Conservation (phyloP, 2,797 vertebrate genomes). For the Leptoclinus maculatus region DNA sequence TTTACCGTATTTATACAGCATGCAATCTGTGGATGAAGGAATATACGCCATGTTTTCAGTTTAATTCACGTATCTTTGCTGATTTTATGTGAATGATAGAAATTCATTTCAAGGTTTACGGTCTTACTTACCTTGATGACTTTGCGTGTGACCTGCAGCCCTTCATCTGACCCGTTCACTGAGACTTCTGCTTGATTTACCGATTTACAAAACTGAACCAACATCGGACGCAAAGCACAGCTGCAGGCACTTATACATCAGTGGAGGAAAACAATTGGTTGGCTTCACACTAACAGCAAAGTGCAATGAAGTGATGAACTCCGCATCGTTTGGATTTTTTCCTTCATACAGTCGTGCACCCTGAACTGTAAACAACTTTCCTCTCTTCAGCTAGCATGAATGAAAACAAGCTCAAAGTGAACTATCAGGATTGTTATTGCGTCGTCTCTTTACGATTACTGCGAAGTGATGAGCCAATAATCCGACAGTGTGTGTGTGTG, state of each 20-base stretch:
- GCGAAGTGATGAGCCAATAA: neutral
- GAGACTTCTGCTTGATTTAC: neutral
- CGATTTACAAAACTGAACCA: neutral
- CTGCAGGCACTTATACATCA: neutral
- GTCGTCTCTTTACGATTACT: neutral
- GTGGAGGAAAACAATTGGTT: neutral
- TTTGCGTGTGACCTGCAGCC: neutral
- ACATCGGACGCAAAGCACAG: neutral
- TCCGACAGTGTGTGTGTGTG: neutral
- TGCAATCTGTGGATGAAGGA: conserved; percentile 23
- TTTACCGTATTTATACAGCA: conserved; percentile 61
- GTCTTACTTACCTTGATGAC: neutral
- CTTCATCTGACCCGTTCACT: neutral
- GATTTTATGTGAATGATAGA: neutral
- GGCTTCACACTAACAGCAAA: neutral
- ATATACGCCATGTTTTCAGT: conserved; percentile 12
- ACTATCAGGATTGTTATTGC: neutral
- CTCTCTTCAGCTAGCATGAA: conserved; percentile 1
- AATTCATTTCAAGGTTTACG: neutral
- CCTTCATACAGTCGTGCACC: neutral
- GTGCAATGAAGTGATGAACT: neutral
- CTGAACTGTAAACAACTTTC: neutral
- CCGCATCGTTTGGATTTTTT: neutral
- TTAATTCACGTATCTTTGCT: conserved; percentile 24
- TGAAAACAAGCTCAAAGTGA: conserved; percentile 8